Percentiles rank a stretch among this genome's conserved stretches.
phyloP scores from a whole-genome alignment of 2,113 vertebrate genomes.

The Hystrix cristata region DNA sequence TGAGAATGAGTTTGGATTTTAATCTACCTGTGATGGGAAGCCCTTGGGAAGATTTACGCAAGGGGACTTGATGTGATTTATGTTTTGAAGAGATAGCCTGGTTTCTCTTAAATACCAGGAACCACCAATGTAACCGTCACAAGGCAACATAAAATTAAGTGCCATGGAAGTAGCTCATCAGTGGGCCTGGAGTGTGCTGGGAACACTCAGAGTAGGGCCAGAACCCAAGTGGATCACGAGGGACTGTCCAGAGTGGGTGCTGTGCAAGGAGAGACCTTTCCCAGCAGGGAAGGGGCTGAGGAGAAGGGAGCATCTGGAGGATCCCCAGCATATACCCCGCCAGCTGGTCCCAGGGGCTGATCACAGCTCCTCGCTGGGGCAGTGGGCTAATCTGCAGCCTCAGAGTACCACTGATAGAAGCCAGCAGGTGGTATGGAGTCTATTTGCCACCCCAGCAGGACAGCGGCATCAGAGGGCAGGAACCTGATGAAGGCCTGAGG shows the following conservation, averaged over 20 bases:
- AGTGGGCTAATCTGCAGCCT: background rate
- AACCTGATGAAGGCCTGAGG: background rate
- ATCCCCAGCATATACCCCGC: no score
- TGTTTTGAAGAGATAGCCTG: conserved; percentile 24
- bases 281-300: no score
- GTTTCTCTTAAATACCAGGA: conserved; percentile 43
- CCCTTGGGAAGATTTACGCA: background rate
- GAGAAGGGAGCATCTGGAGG: background rate
- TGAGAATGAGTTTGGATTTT: conserved; percentile 10
- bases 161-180: background rate
- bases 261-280: background rate
- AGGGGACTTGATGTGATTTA: conserved; percentile 39
- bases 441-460: background rate
- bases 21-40: background rate
- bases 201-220: background rate
- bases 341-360: no score
- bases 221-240: no score
- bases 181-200: background rate
- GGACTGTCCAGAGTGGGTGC: background rate
- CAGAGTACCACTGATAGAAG: background rate
- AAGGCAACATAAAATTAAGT: conserved; percentile 17
- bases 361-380: background rate
- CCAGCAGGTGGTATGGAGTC: background rate
- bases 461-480: background rate
- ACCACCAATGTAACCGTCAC: background rate